Evolutionary conservation across 2,113 vertebrate species (phyloP), one percentile per base, ranked within the genome.

Genomic region (Candoia aspera): DNA sequence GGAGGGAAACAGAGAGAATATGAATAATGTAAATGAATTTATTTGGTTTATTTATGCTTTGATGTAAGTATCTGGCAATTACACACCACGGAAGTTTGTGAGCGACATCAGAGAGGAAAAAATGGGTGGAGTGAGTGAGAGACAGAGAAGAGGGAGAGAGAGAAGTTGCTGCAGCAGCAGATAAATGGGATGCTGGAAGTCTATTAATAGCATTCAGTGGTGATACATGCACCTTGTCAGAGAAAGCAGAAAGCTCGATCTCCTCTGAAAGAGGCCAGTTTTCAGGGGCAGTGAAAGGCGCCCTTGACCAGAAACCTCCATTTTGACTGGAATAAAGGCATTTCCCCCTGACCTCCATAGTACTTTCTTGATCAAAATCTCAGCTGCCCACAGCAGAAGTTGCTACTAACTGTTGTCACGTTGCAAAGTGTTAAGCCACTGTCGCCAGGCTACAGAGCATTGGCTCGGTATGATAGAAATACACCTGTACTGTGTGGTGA

Each of bases 1-100:
- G 90, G 94, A 97, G 93, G 92, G 95, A 96, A 95, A 92, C 95
- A 89, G 59, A 93, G 92, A 96, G 87, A 96, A 96, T 95, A 96
- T 93, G 94, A 98, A 97, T 96, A 97, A 97, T 96, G 96, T 97
- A 97, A 97, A 97, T 95, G 96, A 96, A 97, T 97, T 96, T 95
- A 93, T 97, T 96, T 96, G 90, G 96, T 97, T 97, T 97, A 97
- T 97, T 97, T 96, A 96, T 97, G 96, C 95, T 95, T 97, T 96
- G 96, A 96, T 92, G 95, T 90, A 95, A 97, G 96, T 96, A 94
- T 86, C 95, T 96, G 97, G 96, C 95, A 96, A 96, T 96, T 95
- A 94, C 88, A 96, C 94, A 90, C 83, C 92, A 93, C 59, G 79
- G 96, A 94, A 91, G 93, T 95, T 93, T 93, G 94, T 92, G 86